Conservation (phyloP, 2,113 vertebrate species). For the Myodes glareolus region DNA sequence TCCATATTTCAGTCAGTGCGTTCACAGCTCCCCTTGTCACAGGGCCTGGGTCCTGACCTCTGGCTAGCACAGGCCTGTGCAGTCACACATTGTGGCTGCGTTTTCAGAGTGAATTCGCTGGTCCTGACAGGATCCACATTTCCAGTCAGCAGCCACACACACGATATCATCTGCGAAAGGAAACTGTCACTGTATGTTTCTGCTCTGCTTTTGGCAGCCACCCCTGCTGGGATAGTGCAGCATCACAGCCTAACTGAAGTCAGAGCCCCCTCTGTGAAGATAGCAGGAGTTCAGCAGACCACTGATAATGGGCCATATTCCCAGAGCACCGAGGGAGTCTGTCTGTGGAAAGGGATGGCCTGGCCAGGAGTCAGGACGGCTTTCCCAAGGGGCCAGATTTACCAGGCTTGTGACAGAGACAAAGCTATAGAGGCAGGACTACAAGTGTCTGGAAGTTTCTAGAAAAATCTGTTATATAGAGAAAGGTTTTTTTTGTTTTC, state of each 20-base stretch:
- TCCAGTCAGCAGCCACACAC: conserved; percentile 49
- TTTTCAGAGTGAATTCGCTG: conserved; percentile 58
- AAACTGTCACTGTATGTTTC: conserved; percentile 48
- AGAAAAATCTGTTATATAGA: background rate
- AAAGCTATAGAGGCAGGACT: background rate
- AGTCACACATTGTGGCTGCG: background rate
- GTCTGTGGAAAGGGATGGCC: background rate
- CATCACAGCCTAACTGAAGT: background rate
- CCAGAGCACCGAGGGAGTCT: conserved; percentile 16
- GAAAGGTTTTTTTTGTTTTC: background rate
- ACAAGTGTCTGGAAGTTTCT: background rate
- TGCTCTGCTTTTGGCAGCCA: conserved; percentile 44
- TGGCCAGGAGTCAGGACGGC: background rate
- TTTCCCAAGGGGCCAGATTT: background rate
- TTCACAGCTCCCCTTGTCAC: conserved; percentile 31
- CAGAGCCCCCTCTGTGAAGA: conserved; percentile 14
- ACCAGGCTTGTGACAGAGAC: background rate
- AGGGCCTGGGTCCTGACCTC: background rate
- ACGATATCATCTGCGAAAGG: conserved; percentile 50
- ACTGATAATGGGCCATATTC: background rate
- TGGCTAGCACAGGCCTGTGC: background rate
- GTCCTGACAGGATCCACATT: conserved; percentile 59
- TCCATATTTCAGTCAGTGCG: conserved; percentile 28
- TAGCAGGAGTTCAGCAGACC: background rate
- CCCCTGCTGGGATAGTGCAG: background rate